Base-by-base conservation (phyloP, 2,797 vertebrate species). In the Argyrosomus regius region DNA sequence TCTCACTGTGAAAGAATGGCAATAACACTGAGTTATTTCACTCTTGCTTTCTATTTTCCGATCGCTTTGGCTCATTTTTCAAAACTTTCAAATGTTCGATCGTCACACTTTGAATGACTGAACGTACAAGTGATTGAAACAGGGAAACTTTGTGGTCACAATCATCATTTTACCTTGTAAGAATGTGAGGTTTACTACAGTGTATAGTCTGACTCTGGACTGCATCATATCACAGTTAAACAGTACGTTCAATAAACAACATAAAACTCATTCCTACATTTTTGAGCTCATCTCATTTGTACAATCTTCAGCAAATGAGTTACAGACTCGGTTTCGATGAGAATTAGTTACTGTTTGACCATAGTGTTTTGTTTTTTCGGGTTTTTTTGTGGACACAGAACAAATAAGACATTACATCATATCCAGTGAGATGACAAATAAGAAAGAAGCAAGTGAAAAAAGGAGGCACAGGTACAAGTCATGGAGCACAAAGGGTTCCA, bases 1-100 rank as follows among this genome's bases (percentile, higher is more conserved):
- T 48, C 50, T 81, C 54, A 35, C 57, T 77, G 57, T 39, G 48
- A 80, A 73, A 31, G 26, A 77, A 82, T 9, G 54, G 59, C 43
- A 75, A 72, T 26, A 78, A 68, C 61, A 61, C 6, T 3, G 31
- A 81, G 22, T 57, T 79, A 20, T 63, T 76, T 60, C 39, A 69
- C 52, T 8, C 35, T 9, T 1, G 35, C 35, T 35, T 35, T n/a
- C n/a, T 31, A 63, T 59, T 63, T 81, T 35, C 35, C 1, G 11
- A 60, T 17, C 24, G 11, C 58, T 73, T 68, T 56, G 20, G 20
- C 45, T 45, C 24, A 10, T 22, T 56, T 71, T 5, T 63, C 18
- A 53, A 28, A 50, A 64, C 20, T 45, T 64, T 46, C 17, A 26
- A 17, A 12, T 22, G 35, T 39, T 39, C 35, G 8, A 39, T 39